Percentiles rank a stretch among this genome's conserved stretches.
Conservation (phyloP, 2,113 vertebrate genomes). For the Phalacrocorax brasilianus region DNA sequence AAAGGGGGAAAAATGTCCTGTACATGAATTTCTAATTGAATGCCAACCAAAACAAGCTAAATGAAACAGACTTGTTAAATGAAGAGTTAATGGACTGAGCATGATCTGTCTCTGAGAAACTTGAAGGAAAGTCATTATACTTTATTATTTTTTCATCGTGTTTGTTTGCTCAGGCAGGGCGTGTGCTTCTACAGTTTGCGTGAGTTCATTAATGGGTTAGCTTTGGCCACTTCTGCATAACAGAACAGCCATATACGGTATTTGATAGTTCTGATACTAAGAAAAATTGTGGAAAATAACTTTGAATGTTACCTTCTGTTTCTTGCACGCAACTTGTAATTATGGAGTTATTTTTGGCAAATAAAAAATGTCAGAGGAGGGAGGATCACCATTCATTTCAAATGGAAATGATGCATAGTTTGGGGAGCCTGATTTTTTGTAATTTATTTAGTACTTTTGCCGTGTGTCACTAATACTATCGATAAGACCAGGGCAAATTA, state of each 20-base stretch:
- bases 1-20: not conserved
- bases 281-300: constrained; percentile 28
- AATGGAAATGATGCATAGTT: constrained; percentile 3
- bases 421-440: not conserved
- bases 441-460: not conserved
- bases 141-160: not conserved
- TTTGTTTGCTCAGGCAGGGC: not conserved
- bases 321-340: constrained; percentile 41
- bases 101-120: not conserved
- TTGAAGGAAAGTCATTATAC: not conserved
- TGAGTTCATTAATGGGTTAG: constrained; percentile 3
- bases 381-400: constrained; percentile 35
- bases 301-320: constrained; percentile 62
- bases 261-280: not conserved
- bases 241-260: not conserved
- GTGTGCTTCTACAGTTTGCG: not conserved
- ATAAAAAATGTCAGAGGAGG: constrained; percentile 37
- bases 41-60: constrained; percentile 30
- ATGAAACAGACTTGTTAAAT: constrained; percentile 23
- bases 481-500: not conserved
- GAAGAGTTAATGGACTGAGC: constrained; percentile 36
- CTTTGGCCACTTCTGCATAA: not conserved
- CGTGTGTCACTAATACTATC: not conserved
- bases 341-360: constrained; percentile 56
- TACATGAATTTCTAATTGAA: not conserved